Percentiles rank a stretch among this genome's conserved stretches.
Conservation (phyloP, 2,888 invertebrate genomes). For the Bursaphelenchus okinawaensis region DNA sequence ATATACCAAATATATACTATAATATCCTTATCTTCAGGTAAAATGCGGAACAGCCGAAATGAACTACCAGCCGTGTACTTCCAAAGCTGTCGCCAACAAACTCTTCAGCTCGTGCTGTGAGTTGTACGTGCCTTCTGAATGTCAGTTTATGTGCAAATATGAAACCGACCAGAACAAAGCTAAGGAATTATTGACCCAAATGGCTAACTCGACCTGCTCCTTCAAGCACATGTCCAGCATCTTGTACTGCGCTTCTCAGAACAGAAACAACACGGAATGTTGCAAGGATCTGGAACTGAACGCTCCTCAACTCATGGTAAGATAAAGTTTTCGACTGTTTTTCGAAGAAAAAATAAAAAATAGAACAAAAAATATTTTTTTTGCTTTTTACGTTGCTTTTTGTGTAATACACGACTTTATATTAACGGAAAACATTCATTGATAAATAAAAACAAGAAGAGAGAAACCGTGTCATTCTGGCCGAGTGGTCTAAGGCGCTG, state of each 20-base stretch:
- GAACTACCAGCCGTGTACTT: conserved; percentile 52
- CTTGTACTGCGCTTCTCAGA: conserved; percentile 53
- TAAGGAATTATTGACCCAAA: conserved; percentile 41
- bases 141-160: conserved; percentile 46
- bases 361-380: too few species aligned
- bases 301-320: conserved; percentile 46
- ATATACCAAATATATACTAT: not conserved
- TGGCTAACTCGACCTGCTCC: conserved; percentile 41
- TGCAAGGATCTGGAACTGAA: conserved; percentile 51
- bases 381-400: too few species aligned
- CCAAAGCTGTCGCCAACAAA: conserved; percentile 49
- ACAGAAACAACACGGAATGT: conserved; percentile 52
- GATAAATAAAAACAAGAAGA: not conserved
- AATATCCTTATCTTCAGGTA: conserved; percentile 30
- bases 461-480: not conserved
- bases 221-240: conserved; percentile 52
- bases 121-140: conserved; percentile 50
- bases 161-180: conserved; percentile 51
- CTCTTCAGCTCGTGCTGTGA: conserved; percentile 49
- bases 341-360: not conserved
- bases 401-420: too few species aligned
- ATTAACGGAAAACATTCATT: not conserved
- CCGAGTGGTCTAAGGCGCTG: not conserved
- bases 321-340: not conserved
- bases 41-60: conserved; percentile 51